phyloP scores from a whole-genome alignment of 2,113 vertebrate species.

The Apistogramma diplotaenia region DNA sequence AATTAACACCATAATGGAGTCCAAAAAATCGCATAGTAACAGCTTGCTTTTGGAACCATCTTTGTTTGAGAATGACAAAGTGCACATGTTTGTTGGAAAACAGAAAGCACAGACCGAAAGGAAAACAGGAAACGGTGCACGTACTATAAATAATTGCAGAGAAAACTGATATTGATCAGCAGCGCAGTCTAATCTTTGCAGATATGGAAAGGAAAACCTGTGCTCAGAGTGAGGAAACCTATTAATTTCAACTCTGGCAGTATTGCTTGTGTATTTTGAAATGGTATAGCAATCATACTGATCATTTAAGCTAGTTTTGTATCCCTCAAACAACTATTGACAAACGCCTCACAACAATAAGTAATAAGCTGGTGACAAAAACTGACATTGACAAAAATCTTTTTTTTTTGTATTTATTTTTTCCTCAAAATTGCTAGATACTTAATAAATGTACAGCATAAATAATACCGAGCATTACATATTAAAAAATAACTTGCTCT shows the following conservation, averaged over 20 bases:
- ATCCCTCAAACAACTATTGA: neutral
- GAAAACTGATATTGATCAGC: slow-evolving; percentile 14
- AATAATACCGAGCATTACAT: neutral
- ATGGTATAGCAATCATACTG: neutral
- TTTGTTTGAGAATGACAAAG: slow-evolving; percentile 1
- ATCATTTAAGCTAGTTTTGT: neutral
- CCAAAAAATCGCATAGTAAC: neutral
- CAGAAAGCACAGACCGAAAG: neutral
- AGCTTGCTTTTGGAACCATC: neutral
- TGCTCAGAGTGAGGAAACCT: neutral
- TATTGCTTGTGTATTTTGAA: neutral
- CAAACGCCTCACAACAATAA: neutral
- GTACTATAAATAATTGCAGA: slow-evolving; percentile 6
- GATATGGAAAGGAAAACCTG: neutral
- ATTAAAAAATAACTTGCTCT: neutral
- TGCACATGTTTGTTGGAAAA: neutral
- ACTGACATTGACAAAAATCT: neutral
- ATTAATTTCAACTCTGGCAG: neutral
- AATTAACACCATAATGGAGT: neutral
- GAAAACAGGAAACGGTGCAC: neutral
- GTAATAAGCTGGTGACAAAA: neutral
- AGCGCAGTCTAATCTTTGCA: neutral
- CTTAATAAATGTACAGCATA: neutral
- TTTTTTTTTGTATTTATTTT: neutral
- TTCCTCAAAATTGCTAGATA: neutral